A percentile compares a stretch with the other conserved stretches of the same genome.
phyloP scores from a whole-genome alignment of 2,888 invertebrate species.

The Conus canariensis region DNA sequence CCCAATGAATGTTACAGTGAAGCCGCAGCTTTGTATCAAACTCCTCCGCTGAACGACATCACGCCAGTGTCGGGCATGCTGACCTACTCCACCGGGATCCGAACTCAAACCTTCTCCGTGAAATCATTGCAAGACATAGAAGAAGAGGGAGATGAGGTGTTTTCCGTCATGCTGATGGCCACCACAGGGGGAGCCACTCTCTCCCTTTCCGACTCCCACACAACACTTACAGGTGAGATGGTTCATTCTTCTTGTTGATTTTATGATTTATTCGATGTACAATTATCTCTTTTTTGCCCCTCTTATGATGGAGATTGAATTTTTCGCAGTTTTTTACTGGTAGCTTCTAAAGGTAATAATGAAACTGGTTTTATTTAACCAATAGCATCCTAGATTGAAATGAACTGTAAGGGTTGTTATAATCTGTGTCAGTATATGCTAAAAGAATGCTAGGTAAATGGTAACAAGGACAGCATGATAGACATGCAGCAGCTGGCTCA shows the following conservation, averaged over 20 bases:
- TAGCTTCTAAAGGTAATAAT: too few relatives aligned
- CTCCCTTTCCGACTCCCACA: slow-evolving; percentile 60
- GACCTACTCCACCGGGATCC: slow-evolving; percentile 59
- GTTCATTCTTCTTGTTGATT: background rate
- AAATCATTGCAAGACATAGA: slow-evolving; percentile 70
- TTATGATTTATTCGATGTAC: background rate
- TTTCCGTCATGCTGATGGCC: slow-evolving; percentile 69
- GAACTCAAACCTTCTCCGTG: slow-evolving; percentile 58
- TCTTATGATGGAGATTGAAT: too few relatives aligned
- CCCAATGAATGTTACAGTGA: slow-evolving; percentile 57
- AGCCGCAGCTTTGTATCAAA: slow-evolving; percentile 66
- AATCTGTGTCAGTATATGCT: too few relatives aligned
- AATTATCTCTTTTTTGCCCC: too few relatives aligned
- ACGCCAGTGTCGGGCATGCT: slow-evolving; percentile 73
- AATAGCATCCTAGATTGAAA: too few relatives aligned
- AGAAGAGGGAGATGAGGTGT: slow-evolving; percentile 74
- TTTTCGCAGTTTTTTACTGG: too few relatives aligned
- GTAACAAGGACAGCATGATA: too few relatives aligned
- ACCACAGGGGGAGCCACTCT: slow-evolving; percentile 72
- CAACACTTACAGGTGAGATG: slow-evolving; percentile 72
- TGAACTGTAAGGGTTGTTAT: too few relatives aligned
- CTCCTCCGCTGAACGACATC: slow-evolving; percentile 68
- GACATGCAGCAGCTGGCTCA: too few relatives aligned
- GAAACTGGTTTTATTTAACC: too few relatives aligned
- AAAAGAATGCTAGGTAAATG: too few relatives aligned